Base-by-base conservation (phyloP, 2,113 vertebrate species). In the Tiliqua scincoides region DNA sequence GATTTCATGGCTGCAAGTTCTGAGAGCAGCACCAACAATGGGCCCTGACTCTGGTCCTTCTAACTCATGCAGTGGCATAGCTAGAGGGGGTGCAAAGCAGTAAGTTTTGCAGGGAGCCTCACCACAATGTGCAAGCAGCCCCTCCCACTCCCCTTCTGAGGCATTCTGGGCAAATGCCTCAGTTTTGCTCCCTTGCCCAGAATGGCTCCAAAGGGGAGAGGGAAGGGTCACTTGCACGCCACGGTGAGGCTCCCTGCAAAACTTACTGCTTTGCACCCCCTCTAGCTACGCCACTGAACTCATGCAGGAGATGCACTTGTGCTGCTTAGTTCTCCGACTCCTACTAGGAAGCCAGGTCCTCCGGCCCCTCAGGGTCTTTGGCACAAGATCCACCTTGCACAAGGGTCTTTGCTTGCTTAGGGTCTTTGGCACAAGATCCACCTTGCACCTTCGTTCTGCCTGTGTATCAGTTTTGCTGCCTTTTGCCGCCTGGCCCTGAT, bases 401-500 rank as follows among this genome's bases (percentile, higher is more conserved):
- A n/a, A n/a, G n/a, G n/a, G n/a, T n/a, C n/a, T n/a, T n/a, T 21
- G 20, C 27, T 91, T 91, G 91, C 94, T 94, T 92, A 90, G 71
- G 72, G 54, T 35, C 23, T 72, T 65, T 78, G 91, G 91, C 89
- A 85, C 2, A 2, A 0, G 83, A n/a, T 12, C 3, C 61, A 83
- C 88, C 71, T 87, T 2, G 21, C 89, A 84, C n/a, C 86, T 74
- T 65, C 35, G 57, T 57, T 91, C 92, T 75, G 67, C 77, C 74
- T 10, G 79, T 72, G 76, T 68, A 89, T 91, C 35, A 25, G 82
- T 84, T 94, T 94, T 93, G 92, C 63, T 88, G 91, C 61, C 87
- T 73, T 63, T 76, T 85, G 32, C 88, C 87, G 79, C 89, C 91
- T 92, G 92, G 82, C 90, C 89, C 87, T 88, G 2, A 57, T 92